These are phyloP conservation scores for Nephila pilipes DNA, from an alignment of 1,140 invertebrate species.

Conservation along the genomic window DNA sequence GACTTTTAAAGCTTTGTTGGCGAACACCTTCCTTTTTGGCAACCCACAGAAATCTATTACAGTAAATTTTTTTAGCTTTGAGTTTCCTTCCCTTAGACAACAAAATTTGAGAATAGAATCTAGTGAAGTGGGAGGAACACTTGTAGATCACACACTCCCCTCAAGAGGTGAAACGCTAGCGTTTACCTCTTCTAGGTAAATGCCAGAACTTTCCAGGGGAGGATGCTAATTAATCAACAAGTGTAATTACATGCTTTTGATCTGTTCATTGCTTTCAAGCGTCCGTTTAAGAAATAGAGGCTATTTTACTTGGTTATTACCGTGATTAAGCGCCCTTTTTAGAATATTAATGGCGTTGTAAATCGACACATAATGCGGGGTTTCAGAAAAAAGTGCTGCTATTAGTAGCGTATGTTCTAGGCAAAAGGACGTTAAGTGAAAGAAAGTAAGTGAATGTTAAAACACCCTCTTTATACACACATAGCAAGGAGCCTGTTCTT, in stretches of 20 bases:
- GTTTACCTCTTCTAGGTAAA: background rate
- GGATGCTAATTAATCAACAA: constrained; percentile 43
- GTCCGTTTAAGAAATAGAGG: constrained; percentile 25
- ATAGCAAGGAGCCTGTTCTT: background rate
- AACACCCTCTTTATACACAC: background rate
- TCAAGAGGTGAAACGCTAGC: background rate
- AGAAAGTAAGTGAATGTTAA: constrained; percentile 3
- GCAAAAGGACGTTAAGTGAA: background rate
- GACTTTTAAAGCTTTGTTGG: too few species aligned
- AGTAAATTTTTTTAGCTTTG: too few species aligned
- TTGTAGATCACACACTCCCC: background rate
- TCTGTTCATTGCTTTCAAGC: constrained; percentile 20
- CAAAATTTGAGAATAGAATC: background rate
- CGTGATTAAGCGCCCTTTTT: constrained; percentile 46
- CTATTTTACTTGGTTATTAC: constrained; percentile 53
- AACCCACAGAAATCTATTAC: too few species aligned
- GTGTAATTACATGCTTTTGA: constrained; percentile 34
- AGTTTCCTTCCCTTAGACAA: too few species aligned
- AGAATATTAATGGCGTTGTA: constrained; percentile 53
- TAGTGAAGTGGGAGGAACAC: background rate
- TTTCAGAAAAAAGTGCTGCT: background rate
- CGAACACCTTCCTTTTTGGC: too few species aligned
- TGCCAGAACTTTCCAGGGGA: background rate
- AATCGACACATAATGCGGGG: constrained; percentile 24
- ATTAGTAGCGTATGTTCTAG: background rate